A percentile compares a stretch with the other conserved stretches of the same genome.
phyloP scores from a whole-genome alignment of 2,113 vertebrate genomes.

The Eptatretus burgeri region DNA sequence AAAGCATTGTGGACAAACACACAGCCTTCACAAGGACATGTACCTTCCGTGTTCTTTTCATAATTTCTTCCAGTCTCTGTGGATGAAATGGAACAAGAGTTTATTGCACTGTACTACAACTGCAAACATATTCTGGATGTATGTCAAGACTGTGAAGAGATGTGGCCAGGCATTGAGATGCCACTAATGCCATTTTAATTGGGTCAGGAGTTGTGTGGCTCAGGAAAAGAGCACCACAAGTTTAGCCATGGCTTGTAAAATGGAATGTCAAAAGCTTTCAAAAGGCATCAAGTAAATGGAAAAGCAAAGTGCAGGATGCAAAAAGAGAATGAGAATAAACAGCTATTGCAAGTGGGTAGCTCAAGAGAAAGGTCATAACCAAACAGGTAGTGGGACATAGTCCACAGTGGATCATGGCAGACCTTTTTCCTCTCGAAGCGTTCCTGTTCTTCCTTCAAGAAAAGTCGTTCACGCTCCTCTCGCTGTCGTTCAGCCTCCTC shows the following conservation, averaged over 20 bases:
- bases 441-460: slow-evolving; percentile 84
- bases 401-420: neutral
- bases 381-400: too few relatives aligned
- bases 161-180: neutral
- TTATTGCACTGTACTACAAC: neutral
- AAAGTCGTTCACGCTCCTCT: slow-evolving; percentile 71
- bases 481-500: slow-evolving; percentile 58
- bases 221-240: neutral
- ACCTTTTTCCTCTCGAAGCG: slow-evolving; percentile 80
- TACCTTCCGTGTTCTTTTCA: slow-evolving; percentile 80
- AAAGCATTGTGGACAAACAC: too few relatives aligned
- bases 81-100: slow-evolving; percentile 12
- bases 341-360: neutral
- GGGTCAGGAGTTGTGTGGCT: neutral
- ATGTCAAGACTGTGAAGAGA: neutral
- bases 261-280: neutral
- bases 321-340: neutral
- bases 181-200: neutral
- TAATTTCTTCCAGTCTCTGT: slow-evolving; percentile 82
- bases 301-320: neutral
- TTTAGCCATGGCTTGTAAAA: slow-evolving; percentile 11
- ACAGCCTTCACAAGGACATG: slow-evolving; percentile 35
- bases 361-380: neutral
- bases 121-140: neutral
- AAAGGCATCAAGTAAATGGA: neutral